A percentile compares a stretch with the other conserved stretches of the same genome.
These are phyloP conservation scores for Idaea aversata DNA, from an alignment of 2,888 invertebrate genomes.

Conservation along the genomic window DNA sequence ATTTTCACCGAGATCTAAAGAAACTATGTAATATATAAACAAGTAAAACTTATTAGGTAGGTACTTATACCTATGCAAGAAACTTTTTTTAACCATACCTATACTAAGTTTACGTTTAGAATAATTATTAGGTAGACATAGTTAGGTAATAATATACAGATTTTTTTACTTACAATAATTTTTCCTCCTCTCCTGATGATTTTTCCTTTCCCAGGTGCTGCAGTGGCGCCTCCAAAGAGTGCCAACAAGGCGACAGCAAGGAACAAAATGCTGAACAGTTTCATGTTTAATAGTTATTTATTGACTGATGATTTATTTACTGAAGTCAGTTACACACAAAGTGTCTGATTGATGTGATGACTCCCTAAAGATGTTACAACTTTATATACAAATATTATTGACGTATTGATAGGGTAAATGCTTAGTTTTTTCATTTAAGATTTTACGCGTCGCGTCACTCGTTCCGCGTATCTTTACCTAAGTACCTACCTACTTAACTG, in stretches of 20 bases:
- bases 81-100: too few species aligned
- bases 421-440: background rate
- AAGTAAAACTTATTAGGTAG: too few species aligned
- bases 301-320: background rate
- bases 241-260: slow-evolving; percentile 35
- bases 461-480: background rate
- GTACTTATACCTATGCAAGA: too few species aligned
- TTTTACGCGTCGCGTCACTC: slow-evolving; percentile 22
- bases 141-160: too few species aligned
- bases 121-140: too few species aligned
- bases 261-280: slow-evolving; percentile 35
- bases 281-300: slow-evolving; percentile 32
- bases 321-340: background rate
- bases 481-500: background rate
- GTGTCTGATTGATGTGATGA: slow-evolving; percentile 1
- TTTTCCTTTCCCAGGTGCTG: slow-evolving; percentile 35
- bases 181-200: slow-evolving; percentile 43
- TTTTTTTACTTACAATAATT: slow-evolving; percentile 37
- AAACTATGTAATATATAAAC: too few species aligned
- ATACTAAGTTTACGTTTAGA: too few species aligned
- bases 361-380: background rate
- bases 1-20: too few species aligned
- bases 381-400: slow-evolving; percentile 1
- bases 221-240: slow-evolving; percentile 30
- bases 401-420: slow-evolving; percentile 1